Evolutionary conservation across 2,113 vertebrate genomes (phyloP).

Genomic region (Neopipo cinnamomea): DNA sequence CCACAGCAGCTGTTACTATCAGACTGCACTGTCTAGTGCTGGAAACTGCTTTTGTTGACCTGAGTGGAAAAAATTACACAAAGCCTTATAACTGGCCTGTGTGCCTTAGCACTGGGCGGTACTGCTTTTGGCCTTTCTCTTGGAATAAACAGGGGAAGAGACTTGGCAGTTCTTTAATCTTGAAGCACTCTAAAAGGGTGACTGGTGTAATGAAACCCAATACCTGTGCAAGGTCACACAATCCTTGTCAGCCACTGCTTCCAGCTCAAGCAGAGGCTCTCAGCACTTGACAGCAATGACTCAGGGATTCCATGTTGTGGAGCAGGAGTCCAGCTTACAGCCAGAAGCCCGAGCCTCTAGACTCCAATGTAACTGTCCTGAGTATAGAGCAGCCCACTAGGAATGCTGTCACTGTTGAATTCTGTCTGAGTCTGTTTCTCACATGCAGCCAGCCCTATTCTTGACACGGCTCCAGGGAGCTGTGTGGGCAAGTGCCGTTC

Average conservation of each 20-base stretch:
- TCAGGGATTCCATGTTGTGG: conserved; percentile 29
- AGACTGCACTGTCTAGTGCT: not conserved
- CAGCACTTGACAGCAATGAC: conserved; percentile 9
- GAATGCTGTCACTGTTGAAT: not conserved
- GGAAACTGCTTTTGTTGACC: not conserved
- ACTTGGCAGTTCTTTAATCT: conserved; percentile 39
- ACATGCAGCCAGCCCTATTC: not conserved
- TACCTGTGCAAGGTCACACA: conserved; percentile 48
- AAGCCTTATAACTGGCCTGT: not conserved
- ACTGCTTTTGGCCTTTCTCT: not conserved
- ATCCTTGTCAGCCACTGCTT: conserved; percentile 31
- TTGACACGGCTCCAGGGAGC: not conserved
- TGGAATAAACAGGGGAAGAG: not conserved
- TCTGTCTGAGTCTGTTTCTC: not conserved
- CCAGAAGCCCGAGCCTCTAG: not conserved
- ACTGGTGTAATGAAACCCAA: conserved; percentile 22
- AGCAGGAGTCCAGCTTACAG: not conserved
- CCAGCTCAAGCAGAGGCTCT: not conserved
- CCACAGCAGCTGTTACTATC: not conserved
- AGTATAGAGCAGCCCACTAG: not conserved
- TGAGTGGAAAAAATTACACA: not conserved
- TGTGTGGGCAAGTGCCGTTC: not conserved
- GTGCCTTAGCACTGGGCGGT: not conserved
- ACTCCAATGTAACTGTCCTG: not conserved
- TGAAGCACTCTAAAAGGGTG: not conserved